Base-by-base conservation (phyloP, 1,140 invertebrate genomes). In the Saxidomus purpurata region DNA sequence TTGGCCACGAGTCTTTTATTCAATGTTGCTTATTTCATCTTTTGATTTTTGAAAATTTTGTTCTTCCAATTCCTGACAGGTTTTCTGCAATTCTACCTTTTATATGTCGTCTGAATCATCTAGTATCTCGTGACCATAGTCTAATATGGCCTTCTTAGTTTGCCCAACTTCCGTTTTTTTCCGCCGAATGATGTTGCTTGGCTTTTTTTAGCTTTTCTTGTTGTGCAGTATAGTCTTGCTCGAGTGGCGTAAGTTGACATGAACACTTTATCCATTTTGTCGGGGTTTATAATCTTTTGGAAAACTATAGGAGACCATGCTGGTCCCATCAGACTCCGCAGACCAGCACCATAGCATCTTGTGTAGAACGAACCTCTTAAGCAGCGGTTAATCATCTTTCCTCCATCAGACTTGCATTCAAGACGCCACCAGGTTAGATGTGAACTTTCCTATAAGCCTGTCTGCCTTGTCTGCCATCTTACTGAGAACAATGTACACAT, bases 321-420 rank as follows among this genome's bases (percentile, higher is more conserved):
- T 61, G 84, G 63, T 6, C 89, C 77, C 15, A 83, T 25, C 25
- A 71, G 86, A 13, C 71, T 71, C 52, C 89, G 40, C 22, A 86
- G 25, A 15, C 63, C 77, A 38, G 47, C 77, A 40, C 84, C 84
- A 83, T 87, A 90, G 36, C 79, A 90, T 34, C 84, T 11, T 0
- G 79, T 17, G n/a, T 90, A 55, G 77, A 61, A 90, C 1, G 84
- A 90, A 19, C 89, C 84, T 8, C 85, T 13, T 17, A 52, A 67
- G 49, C 89, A 90, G 2, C 59, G 0, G 34, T 90, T 87, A 6
- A 80, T 22, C 0, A 82, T 1, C 31, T 90, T 87, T 15, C 89
- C 89, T 9, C 79, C 84, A 77, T 87, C 84, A 76, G 67, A 90
- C 52, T 90, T 90, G 15, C 84, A 90, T 87, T 79, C 84, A 90